Conservation (phyloP, 2,888 invertebrate genomes). For the Caenorhabditis sp. region DNA sequence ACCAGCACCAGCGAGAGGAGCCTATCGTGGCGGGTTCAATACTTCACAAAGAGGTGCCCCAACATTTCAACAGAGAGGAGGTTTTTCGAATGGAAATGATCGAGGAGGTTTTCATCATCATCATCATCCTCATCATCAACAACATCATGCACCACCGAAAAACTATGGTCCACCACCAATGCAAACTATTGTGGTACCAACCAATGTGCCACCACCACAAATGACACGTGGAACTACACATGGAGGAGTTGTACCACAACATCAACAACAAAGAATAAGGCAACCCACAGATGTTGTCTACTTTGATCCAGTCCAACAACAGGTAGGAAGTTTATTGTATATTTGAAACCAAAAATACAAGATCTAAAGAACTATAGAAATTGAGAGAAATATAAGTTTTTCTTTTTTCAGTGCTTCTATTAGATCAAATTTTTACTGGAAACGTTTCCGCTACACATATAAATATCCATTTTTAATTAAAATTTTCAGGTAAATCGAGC, state of each 20-base stretch:
- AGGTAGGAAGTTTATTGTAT: slow-evolving; percentile 10
- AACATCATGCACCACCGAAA: neutral
- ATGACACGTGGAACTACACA: slow-evolving; percentile 34
- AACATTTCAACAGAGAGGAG: slow-evolving; percentile 6
- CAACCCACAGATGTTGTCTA: slow-evolving; percentile 45
- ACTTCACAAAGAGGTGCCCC: neutral
- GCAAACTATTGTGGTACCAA: slow-evolving; percentile 7
- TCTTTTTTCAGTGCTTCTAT: too few relatives aligned
- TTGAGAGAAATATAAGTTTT: too few relatives aligned
- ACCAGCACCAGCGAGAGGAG: slow-evolving; percentile 7
- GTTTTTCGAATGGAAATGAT: slow-evolving; percentile 9
- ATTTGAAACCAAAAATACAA: too few relatives aligned
- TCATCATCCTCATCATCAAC: neutral
- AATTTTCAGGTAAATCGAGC: slow-evolving; percentile 31
- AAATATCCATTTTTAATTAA: neutral
- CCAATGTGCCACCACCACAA: slow-evolving; percentile 30
- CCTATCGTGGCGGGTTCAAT: neutral
- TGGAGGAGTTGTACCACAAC: neutral
- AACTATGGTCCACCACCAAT: neutral
- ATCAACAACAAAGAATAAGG: slow-evolving; percentile 20
- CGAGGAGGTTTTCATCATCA: slow-evolving; percentile 18
- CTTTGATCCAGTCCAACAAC: slow-evolving; percentile 39
- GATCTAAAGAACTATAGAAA: too few relatives aligned
- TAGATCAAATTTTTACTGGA: too few relatives aligned
- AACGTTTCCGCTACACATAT: too few relatives aligned